These are phyloP conservation scores for Galeruca laticollis DNA, from an alignment of 2,888 invertebrate species.

Conservation along the genomic window DNA sequence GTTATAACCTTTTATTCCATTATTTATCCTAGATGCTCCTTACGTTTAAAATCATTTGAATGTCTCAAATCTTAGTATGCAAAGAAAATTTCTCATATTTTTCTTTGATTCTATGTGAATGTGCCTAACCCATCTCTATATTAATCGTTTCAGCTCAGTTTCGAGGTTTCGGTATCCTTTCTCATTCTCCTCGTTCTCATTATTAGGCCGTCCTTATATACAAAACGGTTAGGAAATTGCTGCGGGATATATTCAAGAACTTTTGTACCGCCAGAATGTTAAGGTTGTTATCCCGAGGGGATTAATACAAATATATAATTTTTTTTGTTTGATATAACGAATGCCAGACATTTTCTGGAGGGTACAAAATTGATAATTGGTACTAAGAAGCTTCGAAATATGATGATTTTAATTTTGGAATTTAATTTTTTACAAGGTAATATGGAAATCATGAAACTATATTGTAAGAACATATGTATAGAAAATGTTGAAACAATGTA, in stretches of 20 bases:
- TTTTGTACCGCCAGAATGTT: constrained; percentile 12
- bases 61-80: background rate
- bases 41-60: no score
- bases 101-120: background rate
- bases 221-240: background rate
- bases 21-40: no score
- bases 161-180: constrained; percentile 12
- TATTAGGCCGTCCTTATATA: constrained; percentile 14
- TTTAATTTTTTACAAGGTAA: no score
- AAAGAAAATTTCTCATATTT: background rate
- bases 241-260: background rate
- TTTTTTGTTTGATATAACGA: background rate
- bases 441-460: no score
- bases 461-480: no score
- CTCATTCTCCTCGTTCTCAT: constrained; percentile 9
- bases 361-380: no score
- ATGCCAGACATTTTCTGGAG: no score
- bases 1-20: no score
- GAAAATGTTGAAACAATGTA: no score
- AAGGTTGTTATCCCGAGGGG: constrained; percentile 2
- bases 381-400: no score
- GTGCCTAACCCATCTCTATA: constrained; percentile 1
- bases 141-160: constrained; percentile 1
- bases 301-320: background rate
- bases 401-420: no score